Evolutionary conservation across 2,888 invertebrate genomes (phyloP), one percentile per base, ranked within the genome.

Genomic region (Phasia obesa): DNA sequence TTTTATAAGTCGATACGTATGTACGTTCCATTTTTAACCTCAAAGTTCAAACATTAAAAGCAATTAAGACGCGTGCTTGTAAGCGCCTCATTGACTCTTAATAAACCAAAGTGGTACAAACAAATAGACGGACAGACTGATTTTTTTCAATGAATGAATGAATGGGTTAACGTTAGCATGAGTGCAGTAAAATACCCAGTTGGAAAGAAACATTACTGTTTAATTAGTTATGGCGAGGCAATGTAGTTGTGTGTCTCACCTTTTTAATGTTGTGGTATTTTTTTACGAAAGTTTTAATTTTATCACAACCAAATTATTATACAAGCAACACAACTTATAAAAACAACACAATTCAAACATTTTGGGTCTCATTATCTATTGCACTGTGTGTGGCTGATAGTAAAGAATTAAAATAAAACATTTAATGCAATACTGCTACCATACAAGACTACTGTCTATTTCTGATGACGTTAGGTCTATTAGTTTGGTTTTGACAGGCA

Each of bases 1-100:
- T 47, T 25, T 55, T 62, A 44, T 38, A 55, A 42, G 76, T n/a
- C n/a, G n/a, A n/a, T n/a, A n/a, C n/a, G n/a, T n/a, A n/a, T n/a
- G n/a, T 77, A 70, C 77, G 70, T 83, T 75, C 79, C 83, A 83
- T 79, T 80, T 85, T 86, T 75, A 88, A 88, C 90, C 90, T 88
- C 86, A 87, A 87, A 89, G 90, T 89, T 89, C 90, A 87, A 86
- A 86, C 88, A 89, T 88, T 88, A 87, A 87, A 89, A 87, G 90
- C 90, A 89, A 90, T 89, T 90, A 89, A 89, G 90, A 89, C 89
- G 89, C 90, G 89, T 89, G 89, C 87, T 86, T 84, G 86, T 84
- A 78, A 81, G 81, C 76, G 81, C 80, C 84, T 85, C 82, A 82
- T 84, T 84, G 84, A 74, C 81, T 79, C 60, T 60, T 59, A 74